Base-by-base conservation (phyloP, 2,888 invertebrate genomes). In the Hirtodrosophila duncani region DNA sequence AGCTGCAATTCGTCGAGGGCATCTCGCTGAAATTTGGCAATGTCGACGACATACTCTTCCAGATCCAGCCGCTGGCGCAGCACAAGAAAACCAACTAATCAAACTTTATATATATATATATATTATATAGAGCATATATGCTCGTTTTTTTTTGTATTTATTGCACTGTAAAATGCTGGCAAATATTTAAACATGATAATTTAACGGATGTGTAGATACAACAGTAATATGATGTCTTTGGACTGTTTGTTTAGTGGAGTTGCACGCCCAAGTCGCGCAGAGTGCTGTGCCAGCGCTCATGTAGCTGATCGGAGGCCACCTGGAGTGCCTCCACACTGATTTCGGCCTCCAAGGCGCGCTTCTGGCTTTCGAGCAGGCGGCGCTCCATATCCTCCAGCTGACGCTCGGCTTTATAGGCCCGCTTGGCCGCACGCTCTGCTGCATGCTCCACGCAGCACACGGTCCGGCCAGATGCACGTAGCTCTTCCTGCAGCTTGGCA, bases 11-110 rank as follows among this genome's bases (percentile, higher is more conserved):
- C 42, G 74, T 83, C 23, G 84, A 86, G 45, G 82, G 83, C 17
- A 81, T 86, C 39, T 84, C 86, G 9, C 59, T 85, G 6, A 86
- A 86, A 65, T 84, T 84, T 41, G 69, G 63, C 24, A 84, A 83
- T 36, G 77, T 71, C 27, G 79, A 83, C 21, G 63, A 74, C 5
- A 85, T 83, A 42, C 21, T 30, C 8, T 64, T 83, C 38, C 50
- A 57, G 4, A 77, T 79, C 21, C 56, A 64, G 27, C 77, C 72
- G 1, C 27, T 26, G 17, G 23, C 5, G 17, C 9, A 23, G 31
- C 9, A 21, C 10, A 24, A 39, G 43, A 29, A 23, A 3, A 36
- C 29, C 2, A 21, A 7, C 13, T 56, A 21, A 30, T 3, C 5
- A 2, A 9, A 1, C 9, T 53, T 43, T 48, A 36, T 36, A 29